phyloP scores from a whole-genome alignment of 2,797 vertebrate species.

The Spea hammondii region DNA sequence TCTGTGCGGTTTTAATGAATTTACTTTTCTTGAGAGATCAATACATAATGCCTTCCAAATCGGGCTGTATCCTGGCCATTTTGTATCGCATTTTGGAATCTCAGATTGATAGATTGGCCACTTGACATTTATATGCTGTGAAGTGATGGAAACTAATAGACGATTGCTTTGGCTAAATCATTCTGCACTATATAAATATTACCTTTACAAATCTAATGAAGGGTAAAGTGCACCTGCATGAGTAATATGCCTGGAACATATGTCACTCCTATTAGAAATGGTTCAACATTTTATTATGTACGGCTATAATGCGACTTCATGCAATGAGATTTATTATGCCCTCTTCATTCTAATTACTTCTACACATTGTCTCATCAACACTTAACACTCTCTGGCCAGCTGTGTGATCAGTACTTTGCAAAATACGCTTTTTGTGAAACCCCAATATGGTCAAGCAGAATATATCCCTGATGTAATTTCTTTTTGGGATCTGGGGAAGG shows the following conservation, averaged over 20 bases:
- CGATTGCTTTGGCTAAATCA: slow-evolving; percentile 8
- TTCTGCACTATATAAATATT: slow-evolving; percentile 43
- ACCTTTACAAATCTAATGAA: slow-evolving; percentile 43
- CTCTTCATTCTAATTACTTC: slow-evolving; percentile 40
- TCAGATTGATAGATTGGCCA: slow-evolving; percentile 30
- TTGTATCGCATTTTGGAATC: slow-evolving; percentile 17
- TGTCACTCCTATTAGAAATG: slow-evolving; percentile 41
- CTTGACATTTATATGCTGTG: slow-evolving; percentile 24
- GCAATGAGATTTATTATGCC: slow-evolving; percentile 39
- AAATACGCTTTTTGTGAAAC: not conserved
- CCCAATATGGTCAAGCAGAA: too few species aligned
- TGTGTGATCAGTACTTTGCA: not conserved
- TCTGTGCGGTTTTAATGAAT: slow-evolving; percentile 26
- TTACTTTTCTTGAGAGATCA: slow-evolving; percentile 32
- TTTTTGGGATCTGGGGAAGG: too few species aligned
- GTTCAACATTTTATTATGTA: slow-evolving; percentile 33
- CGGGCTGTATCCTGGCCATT: slow-evolving; percentile 10
- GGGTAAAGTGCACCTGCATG: slow-evolving; percentile 44
- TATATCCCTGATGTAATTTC: too few species aligned
- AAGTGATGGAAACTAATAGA: slow-evolving; percentile 24
- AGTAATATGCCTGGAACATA: slow-evolving; percentile 41
- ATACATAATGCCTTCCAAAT: slow-evolving; percentile 35
- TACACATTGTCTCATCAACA: slow-evolving; percentile 29
- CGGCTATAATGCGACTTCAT: slow-evolving; percentile 16
- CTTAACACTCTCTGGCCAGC: not conserved